Base-by-base conservation (phyloP, 2,888 invertebrate genomes). In the Oscheius sp. region DNA sequence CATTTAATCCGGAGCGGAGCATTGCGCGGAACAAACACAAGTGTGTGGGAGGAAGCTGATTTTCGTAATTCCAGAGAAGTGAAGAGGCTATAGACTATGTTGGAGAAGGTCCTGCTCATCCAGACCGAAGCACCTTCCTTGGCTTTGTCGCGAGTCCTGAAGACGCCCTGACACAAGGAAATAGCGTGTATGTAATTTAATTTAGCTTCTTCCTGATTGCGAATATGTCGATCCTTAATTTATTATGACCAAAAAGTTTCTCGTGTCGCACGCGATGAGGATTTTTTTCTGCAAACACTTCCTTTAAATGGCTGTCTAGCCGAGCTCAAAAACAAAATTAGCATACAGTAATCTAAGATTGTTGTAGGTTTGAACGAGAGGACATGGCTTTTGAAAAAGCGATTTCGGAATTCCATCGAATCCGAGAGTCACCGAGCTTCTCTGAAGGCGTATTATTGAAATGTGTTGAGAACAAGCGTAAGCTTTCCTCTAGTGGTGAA, bases 401-500 rank as follows among this genome's bases (percentile, higher is more conserved):
- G 45, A 71, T 83, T 69, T 65, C 71, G 58, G 81, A 83, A 64
- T 83, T 83, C 70, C 83, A 83, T 58, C 50, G 67, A 20, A 80
- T 83, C 42, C 72, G 78, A 45, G 70, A 72, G 39, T 58, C 68
- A 25, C 63, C 65, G 20, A 75, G 73, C 45, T 82, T 83, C 63
- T 50, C 72, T 1, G 81, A 85, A 52, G 82, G 78, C 4, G 74
- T 85, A 8, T 70, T 84, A 4, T 74, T 84, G 27, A 82, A 83
- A 68, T 85, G 82, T 53, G 75, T 83, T 27, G 85, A 85, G 55
- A 71, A 71, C n/a, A 79, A 81, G 65, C 82, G 84, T 84, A 37
- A 72, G 79, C 17, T 27, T 10, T n/a, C 23, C 20, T 52, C 12
- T 5, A 8, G 8, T 25, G 10, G 6, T 52, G 5, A 52, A 52